A percentile compares a stretch with the other conserved stretches of the same genome.
These are phyloP conservation scores for Peromyscus polionotus DNA, from an alignment of 2,113 vertebrate species.

Conservation along the genomic window DNA sequence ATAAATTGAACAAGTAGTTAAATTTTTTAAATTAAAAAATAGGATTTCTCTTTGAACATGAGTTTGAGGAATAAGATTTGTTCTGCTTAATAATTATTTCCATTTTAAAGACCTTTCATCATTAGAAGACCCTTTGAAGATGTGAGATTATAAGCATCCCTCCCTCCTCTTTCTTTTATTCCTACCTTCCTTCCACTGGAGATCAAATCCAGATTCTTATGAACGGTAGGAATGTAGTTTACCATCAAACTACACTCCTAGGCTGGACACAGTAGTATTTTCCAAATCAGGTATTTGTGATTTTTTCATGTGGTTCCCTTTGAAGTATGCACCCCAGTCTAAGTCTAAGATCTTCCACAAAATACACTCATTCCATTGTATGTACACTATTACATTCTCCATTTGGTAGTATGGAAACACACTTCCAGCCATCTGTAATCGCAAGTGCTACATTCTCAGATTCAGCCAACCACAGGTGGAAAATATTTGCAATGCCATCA, in stretches of 20 bases:
- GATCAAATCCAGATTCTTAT: not conserved
- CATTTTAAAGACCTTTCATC: not conserved
- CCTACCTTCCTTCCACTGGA: too few species aligned
- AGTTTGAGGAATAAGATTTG: not conserved
- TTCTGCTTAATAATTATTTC: not conserved
- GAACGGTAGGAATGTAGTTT: not conserved
- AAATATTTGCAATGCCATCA: not conserved
- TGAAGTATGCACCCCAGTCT: not conserved
- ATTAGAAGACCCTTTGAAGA: not conserved
- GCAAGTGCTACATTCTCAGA: not conserved
- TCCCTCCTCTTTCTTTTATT: not conserved
- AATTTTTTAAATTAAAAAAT: not conserved
- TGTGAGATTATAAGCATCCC: not conserved
- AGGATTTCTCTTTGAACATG: not conserved
- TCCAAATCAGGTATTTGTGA: not conserved
- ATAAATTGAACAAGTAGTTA: not conserved
- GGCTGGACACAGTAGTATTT: not conserved
- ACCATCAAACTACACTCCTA: not conserved
- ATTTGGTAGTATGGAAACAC: not conserved
- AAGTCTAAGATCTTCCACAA: constrained; percentile 34
- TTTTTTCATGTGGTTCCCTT: not conserved
- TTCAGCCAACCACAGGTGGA: not conserved
- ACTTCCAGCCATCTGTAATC: not conserved
- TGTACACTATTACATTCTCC: not conserved
- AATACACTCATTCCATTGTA: not conserved